Evolutionary conservation across 2,888 invertebrate species (phyloP).

Genomic region (Pyrrhia umbra): DNA sequence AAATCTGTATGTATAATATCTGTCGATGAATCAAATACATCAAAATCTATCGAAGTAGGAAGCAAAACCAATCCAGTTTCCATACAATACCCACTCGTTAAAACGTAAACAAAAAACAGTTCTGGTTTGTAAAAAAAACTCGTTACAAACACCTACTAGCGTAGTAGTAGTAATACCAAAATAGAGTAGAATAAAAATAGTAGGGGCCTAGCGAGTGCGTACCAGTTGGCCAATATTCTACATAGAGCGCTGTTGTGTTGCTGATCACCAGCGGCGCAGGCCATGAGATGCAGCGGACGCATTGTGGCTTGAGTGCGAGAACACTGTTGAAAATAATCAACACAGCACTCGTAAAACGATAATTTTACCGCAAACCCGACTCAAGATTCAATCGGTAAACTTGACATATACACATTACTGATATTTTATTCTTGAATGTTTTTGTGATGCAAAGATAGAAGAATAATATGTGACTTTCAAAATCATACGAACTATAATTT

Average conservation of each 20-base stretch:
- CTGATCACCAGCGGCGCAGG: conserved; percentile 14
- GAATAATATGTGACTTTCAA: no score
- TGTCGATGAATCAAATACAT: conserved; percentile 6
- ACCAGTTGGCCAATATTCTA: conserved; percentile 59
- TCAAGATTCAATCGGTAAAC: no score
- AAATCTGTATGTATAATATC: neutral
- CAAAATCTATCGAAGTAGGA: conserved; percentile 20
- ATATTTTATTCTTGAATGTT: no score
- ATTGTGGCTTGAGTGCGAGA: neutral
- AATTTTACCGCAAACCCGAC: no score
- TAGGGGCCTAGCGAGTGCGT: conserved; percentile 50
- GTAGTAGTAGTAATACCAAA: conserved; percentile 34
- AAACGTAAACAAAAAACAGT: conserved; percentile 43
- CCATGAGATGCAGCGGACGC: conserved; percentile 2
- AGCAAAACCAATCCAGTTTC: conserved; percentile 21
- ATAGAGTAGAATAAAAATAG: conserved; percentile 45
- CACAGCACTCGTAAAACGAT: no score
- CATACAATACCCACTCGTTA: conserved; percentile 20
- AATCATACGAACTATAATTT: no score
- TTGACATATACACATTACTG: no score
- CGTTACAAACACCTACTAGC: conserved; percentile 20
- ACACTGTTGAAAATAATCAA: no score
- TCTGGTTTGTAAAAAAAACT: conserved; percentile 40
- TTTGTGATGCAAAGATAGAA: no score
- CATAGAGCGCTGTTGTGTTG: conserved; percentile 50